Base-by-base conservation (phyloP, 1,140 invertebrate species). In the Bathynomus jamesi region DNA sequence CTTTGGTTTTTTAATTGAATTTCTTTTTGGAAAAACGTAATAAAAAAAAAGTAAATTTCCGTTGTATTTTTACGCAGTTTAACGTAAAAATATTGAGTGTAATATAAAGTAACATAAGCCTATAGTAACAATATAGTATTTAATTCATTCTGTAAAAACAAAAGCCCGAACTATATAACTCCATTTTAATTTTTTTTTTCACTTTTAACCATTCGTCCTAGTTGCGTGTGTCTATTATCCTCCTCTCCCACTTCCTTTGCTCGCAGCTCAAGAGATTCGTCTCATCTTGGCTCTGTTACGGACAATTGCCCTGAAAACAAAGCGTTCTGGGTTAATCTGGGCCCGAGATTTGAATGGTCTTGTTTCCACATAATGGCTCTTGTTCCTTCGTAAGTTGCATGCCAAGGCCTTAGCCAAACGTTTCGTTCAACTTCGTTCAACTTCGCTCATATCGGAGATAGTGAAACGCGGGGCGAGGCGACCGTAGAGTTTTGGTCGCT, bases 351-450 rank as follows among this genome's bases (percentile, higher is more conserved):
- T 53, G 40, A 53, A 53, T 53, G 40, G 40, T 53, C 40, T 53
- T 53, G 40, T 53, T 53, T 53, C 40, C 40, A 53, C 40, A 53
- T 53, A 53, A 53, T 53, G 40, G 40, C 40, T 53, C 5, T 53
- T 53, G 40, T 53, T 53, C 40, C 40, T 53, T 5, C 40, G 40
- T 53, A 53, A 53, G 40, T 53, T 53, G 40, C 40, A 53, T 53
- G 40, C 40, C 40, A 53, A 53, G 21, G 40, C 5, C 40, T 53
- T 53, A 17, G 11, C 40, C 13, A 11, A 53, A 53, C 21, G 13
- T 53, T 53, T 53, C 40, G 40, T 53, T 53, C 40, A 53, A 53
- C n/a, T n/a, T n/a, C n/a, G n/a, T n/a, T n/a, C n/a, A n/a, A n/a
- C n/a, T n/a, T n/a, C n/a, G n/a, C n/a, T n/a, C n/a, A n/a, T n/a